Evolutionary conservation across 2,888 invertebrate species (phyloP).

Genomic region (Neoscelio sp.): DNA sequence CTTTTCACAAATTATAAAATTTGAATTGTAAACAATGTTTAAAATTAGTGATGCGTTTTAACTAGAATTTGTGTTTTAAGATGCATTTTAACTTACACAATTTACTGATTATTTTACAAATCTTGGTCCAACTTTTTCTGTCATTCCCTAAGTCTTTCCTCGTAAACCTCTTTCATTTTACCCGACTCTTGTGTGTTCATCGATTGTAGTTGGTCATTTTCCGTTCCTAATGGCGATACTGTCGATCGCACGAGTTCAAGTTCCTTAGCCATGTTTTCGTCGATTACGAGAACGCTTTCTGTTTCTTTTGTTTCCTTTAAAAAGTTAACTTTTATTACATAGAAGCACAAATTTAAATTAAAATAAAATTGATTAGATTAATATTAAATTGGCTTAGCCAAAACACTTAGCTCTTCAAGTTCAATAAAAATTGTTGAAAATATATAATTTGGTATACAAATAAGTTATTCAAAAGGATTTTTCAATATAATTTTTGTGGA

Average conservation of each 20-base stretch:
- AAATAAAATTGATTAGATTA: neutral
- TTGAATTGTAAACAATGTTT: conserved; percentile 19
- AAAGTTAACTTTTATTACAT: neutral
- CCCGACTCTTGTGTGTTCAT: conserved; percentile 84
- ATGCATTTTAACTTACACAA: conserved; percentile 81
- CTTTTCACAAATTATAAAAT: conserved; percentile 4
- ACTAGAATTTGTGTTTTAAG: no score
- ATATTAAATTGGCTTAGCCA: no score
- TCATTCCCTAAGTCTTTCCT: conserved; percentile 84
- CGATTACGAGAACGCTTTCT: conserved; percentile 82
- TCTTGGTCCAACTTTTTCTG: conserved; percentile 84
- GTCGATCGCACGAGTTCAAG: conserved; percentile 86
- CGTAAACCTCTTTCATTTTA: conserved; percentile 84
- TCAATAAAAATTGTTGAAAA: no score
- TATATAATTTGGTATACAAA: no score
- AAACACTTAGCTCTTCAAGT: no score
- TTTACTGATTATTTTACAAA: conserved; percentile 83
- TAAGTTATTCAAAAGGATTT: no score
- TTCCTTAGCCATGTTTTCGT: conserved; percentile 86
- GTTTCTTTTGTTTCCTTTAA: conserved; percentile 72
- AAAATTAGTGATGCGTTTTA: conserved; percentile 2
- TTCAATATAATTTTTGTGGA: no score
- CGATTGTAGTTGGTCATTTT: conserved; percentile 84
- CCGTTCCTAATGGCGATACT: conserved; percentile 85
- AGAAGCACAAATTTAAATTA: neutral